Conservation (phyloP, 2,797 vertebrate species). For the Semotilus atromaculatus region DNA sequence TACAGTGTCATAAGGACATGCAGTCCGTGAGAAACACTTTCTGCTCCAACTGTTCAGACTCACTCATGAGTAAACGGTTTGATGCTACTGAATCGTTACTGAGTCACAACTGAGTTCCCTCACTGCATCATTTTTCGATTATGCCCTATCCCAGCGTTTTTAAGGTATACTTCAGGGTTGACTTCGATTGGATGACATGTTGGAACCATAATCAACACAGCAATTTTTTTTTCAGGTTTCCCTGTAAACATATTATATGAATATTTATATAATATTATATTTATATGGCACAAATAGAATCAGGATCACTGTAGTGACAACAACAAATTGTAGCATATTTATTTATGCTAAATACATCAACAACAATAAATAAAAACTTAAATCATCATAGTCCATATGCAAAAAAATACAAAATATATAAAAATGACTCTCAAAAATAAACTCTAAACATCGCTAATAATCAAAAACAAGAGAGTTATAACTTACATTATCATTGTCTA, state of each 20-base stretch:
- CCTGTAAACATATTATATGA: too few relatives aligned
- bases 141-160: background rate
- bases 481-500: background rate
- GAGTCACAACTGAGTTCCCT: background rate
- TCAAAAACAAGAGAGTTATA: background rate
- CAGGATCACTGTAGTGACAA: background rate
- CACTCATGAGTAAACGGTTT: background rate
- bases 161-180: background rate
- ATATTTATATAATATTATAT: background rate
- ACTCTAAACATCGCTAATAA: background rate
- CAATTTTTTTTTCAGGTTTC: background rate
- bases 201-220: background rate
- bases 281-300: background rate
- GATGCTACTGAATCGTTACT: background rate
- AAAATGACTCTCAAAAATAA: background rate
- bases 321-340: background rate
- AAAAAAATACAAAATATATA: background rate
- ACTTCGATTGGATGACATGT: background rate
- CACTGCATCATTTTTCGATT: background rate
- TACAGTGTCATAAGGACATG: background rate
- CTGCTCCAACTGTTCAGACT: background rate
- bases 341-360: background rate
- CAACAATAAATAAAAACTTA: background rate
- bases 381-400: background rate
- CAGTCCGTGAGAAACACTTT: conserved; percentile 10